Evolutionary conservation across 1,140 invertebrate genomes (phyloP).

Genomic region (Drosophila aff.): DNA sequence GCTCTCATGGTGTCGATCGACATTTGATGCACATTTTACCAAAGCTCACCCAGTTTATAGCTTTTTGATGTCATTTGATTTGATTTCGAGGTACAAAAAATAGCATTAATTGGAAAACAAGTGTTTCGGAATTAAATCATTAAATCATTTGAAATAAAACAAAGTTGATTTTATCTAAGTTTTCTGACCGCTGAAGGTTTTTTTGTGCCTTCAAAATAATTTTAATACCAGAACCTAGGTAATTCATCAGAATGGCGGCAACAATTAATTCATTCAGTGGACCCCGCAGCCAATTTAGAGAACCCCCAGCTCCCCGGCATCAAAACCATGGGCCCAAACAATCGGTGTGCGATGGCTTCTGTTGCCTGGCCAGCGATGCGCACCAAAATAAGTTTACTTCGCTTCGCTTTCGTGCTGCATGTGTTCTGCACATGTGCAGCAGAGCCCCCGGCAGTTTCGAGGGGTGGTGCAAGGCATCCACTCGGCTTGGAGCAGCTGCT

Average conservation of each 20-base stretch:
- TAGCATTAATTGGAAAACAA: background rate
- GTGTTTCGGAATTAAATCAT: background rate
- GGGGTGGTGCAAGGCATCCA: conserved; percentile 30
- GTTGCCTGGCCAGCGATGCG: conserved; percentile 59
- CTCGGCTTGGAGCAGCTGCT: conserved; percentile 13
- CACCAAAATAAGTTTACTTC: conserved; percentile 67
- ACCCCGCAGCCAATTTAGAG: conserved; percentile 16
- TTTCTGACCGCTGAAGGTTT: no score
- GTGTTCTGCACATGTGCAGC: conserved; percentile 64
- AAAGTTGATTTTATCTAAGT: background rate
- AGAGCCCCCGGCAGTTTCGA: background rate
- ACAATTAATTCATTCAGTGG: conserved; percentile 40
- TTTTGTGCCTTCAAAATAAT: background rate
- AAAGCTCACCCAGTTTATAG: background rate
- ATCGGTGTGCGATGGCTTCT: conserved; percentile 50
- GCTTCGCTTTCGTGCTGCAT: conserved; percentile 43
- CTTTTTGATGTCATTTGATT: background rate
- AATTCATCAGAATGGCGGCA: conserved; percentile 52
- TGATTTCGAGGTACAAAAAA: background rate
- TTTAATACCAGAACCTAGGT: background rate
- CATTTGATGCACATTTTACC: background rate
- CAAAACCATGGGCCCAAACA: conserved; percentile 57
- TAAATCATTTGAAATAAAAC: background rate
- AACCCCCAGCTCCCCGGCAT: conserved; percentile 14
- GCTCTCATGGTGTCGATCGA: background rate